Percentiles rank a stretch among this genome's conserved stretches.
Conservation (phyloP, 2,888 invertebrate genomes). For the Hermaeophaga mercurialis region DNA sequence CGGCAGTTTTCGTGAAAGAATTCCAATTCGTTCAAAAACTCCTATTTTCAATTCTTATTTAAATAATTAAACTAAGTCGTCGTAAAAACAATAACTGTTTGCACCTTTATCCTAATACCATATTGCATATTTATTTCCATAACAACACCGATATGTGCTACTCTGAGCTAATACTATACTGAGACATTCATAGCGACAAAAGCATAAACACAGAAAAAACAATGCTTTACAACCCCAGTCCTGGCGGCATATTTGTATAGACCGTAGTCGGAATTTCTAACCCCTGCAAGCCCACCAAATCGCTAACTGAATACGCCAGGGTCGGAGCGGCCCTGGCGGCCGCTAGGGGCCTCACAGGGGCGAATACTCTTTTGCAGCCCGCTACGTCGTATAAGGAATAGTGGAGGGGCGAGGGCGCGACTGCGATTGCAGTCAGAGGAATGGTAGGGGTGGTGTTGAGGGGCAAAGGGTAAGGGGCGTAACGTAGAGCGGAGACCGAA, state of each 20-base stretch:
- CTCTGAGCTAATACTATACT: background rate
- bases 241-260: slow-evolving; percentile 72
- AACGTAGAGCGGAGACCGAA: slow-evolving; percentile 64
- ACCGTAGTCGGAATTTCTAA: slow-evolving; percentile 61
- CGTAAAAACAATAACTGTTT: background rate
- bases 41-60: too few relatives aligned
- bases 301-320: slow-evolving; percentile 71
- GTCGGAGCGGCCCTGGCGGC: slow-evolving; percentile 63
- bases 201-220: slow-evolving; percentile 4
- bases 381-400: slow-evolving; percentile 61
- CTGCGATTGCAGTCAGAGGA: slow-evolving; percentile 53
- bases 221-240: slow-evolving; percentile 69
- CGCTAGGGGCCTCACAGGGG: slow-evolving; percentile 59
- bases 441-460: slow-evolving; percentile 43
- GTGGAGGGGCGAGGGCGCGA: slow-evolving; percentile 54
- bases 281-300: slow-evolving; percentile 72
- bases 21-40: too few relatives aligned
- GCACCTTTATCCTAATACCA: background rate
- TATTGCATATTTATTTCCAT: background rate
- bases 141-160: background rate
- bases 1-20: too few relatives aligned
- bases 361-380: slow-evolving; percentile 63
- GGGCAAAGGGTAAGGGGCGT: slow-evolving; percentile 63
- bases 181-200: background rate
- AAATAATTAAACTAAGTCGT: too few relatives aligned